Evolutionary conservation across 2,797 vertebrate genomes (phyloP), one percentile per base, ranked within the genome.

Genomic region (Petrocephalus sullivani): DNA sequence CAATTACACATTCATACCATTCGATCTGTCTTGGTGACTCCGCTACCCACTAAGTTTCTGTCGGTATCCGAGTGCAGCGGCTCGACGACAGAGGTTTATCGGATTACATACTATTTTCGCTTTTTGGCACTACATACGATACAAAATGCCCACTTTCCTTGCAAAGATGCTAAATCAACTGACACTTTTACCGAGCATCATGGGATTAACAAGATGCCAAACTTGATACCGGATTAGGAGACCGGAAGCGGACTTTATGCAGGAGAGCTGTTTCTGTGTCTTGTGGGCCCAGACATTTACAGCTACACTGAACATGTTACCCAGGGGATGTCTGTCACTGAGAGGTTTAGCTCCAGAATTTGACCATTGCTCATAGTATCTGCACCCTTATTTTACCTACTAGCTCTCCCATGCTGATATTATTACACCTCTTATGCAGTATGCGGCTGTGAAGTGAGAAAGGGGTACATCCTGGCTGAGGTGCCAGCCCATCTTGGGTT

Each of bases 1-100:
- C 93, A 95, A 94, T 95, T 95, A 95, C 91, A 91, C 88, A 91
- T 92, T 91, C 93, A 93, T 93, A 95, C 93, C 93, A 93, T 94
- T 89, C 85, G 28, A 86, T 89, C 88, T 91, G 61, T 64, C 90
- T 37, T 86, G 87, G 28, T 51, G 78, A 51, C 37, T 85, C 61
- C 60, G 14, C 37, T 28, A 58, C 14, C 2, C 60, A 41, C 60
- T 61, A 64, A 86, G 28, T 57, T 60, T 58, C 88, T 54, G 19
- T 64, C n/a, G 33, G n/a, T n/a, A 7, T 86, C 85, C 23, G 23
- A 86, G 56, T 58, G 16, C 8, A 14, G 82, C 53, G 28, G 8
- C 46, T 23, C 4, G 0, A 16, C 49, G 51, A 12, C 49, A 16
- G 21, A 21, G 21, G 21, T 85, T 57, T 23, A 83, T 83, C 23